These are phyloP conservation scores for Anneissia japonica DNA, from an alignment of 35 echinoderm and acorn worm genomes.

Conservation along the genomic window DNA sequence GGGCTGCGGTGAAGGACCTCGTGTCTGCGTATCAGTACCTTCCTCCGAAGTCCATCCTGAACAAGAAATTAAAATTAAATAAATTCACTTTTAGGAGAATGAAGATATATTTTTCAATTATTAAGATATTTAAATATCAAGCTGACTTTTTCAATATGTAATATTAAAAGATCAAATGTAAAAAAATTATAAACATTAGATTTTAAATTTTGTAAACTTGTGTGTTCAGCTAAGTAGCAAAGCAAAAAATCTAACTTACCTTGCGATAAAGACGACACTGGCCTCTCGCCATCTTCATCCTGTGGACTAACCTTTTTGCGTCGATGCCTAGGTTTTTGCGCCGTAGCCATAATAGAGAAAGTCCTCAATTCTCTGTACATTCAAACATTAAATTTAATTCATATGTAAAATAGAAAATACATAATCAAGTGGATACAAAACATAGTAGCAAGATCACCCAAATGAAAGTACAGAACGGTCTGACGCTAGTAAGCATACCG, in stretches of 20 bases:
- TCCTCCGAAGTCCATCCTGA: constrained; percentile 65
- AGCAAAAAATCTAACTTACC: background rate
- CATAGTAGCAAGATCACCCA: background rate
- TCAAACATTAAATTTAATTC: background rate
- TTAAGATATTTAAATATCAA: background rate
- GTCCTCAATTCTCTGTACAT: background rate
- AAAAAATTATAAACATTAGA: background rate
- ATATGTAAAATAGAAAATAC: background rate
- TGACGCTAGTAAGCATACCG: background rate
- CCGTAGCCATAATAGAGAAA: constrained; percentile 33
- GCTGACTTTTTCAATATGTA: background rate
- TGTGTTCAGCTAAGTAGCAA: background rate
- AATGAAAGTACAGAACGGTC: background rate
- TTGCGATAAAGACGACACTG: constrained; percentile 53
- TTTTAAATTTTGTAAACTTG: background rate
- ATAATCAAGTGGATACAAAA: background rate
- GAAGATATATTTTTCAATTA: background rate
- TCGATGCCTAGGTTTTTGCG: constrained; percentile 26
- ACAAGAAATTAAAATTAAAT: constrained; percentile 3
- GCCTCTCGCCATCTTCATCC: constrained; percentile 42
- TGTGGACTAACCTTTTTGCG: constrained; percentile 13
- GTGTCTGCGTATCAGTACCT: constrained; percentile 1
- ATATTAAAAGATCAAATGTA: background rate
- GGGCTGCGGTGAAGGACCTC: background rate
- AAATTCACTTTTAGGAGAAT: background rate